Base-by-base conservation (phyloP, 92 coral and sea anemone species). In the Bergia sp. region DNA sequence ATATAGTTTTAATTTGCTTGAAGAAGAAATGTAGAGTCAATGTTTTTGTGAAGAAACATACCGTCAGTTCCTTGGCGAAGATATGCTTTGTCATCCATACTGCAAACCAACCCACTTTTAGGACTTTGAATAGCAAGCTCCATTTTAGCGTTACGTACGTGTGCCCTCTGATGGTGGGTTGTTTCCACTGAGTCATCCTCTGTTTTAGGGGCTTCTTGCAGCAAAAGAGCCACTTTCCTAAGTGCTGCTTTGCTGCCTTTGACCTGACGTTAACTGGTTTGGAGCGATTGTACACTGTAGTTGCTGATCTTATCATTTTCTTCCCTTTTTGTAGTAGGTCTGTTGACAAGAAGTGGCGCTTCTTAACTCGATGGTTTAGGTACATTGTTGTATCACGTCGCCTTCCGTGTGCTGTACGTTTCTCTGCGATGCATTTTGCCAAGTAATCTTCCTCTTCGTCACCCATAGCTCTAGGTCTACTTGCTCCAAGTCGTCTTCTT, bases 371-470 rank as follows among this genome's bases (percentile, higher is more conserved):
- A 73, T 90, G 92, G 21, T 86, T 23, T 37, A 85, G 16, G 72
- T 86, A 90, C 92, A 90, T 90, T 18, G 72, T 76, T 7, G 86
- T 90, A 39, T 86, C 86, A 42, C 86, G 92, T 39, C 92, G 76
- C 57, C 90, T 90, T 8, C 92, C 90, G 50, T 86, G 90, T 3
- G 92, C 65, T 6, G 90, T 91, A 42, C 88, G 73, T 42, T 80
- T 87, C 7, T 87, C 93, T 1, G 88, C 93, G 11, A 91, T 91
- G 61, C 85, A 86, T 66, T 87, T 37, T 38, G 88, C 88, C 7
- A 87, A 36, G 57, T 50, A 91, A 18, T 87, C 39, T 76, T 91
- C 85, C 4, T 91, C 88, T 41, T 91, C 93, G 82, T 72, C 86
- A 8, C 67, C 86, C 81, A 86, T 79, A 16, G 45, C 79, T 18